Evolutionary conservation across 2,888 invertebrate species (phyloP).

Genomic region (Heliconius cydno): DNA sequence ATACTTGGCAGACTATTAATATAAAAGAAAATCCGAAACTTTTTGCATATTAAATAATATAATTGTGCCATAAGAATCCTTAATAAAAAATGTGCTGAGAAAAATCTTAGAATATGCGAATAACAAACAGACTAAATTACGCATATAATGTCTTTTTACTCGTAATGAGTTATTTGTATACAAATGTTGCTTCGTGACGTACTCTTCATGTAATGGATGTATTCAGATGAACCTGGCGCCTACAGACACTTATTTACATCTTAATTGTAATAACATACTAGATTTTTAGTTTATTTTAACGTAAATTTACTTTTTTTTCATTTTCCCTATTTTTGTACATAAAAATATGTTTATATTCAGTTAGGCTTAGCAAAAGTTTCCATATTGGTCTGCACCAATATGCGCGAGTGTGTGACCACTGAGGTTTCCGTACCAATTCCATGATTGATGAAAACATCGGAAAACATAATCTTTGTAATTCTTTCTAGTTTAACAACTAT

Average conservation of each 20-base stretch:
- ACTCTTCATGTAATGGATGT: conserved; percentile 29
- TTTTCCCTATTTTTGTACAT: too few species aligned
- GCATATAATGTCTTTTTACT: conserved; percentile 38
- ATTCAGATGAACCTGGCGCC: conserved; percentile 15
- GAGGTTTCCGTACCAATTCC: not conserved
- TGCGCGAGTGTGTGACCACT: too few species aligned
- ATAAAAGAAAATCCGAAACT: not conserved
- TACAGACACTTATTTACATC: not conserved
- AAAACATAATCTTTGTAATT: too few species aligned
- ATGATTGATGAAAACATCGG: not conserved
- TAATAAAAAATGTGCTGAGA: not conserved
- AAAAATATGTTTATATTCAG: too few species aligned
- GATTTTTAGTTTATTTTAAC: not conserved
- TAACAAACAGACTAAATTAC: conserved; percentile 38
- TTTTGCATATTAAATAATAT: not conserved
- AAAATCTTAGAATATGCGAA: conserved; percentile 17
- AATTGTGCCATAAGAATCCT: not conserved
- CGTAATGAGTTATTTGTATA: conserved; percentile 45
- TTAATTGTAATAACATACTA: not conserved
- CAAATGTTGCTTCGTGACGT: conserved; percentile 43
- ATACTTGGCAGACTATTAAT: not conserved
- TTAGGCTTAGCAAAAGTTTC: too few species aligned
- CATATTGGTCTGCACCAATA: not conserved
- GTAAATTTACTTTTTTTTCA: not conserved
- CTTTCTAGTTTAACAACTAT: too few species aligned